Base-by-base conservation (phyloP, 1,140 invertebrate genomes). In the Drosophila simulans region DNA sequence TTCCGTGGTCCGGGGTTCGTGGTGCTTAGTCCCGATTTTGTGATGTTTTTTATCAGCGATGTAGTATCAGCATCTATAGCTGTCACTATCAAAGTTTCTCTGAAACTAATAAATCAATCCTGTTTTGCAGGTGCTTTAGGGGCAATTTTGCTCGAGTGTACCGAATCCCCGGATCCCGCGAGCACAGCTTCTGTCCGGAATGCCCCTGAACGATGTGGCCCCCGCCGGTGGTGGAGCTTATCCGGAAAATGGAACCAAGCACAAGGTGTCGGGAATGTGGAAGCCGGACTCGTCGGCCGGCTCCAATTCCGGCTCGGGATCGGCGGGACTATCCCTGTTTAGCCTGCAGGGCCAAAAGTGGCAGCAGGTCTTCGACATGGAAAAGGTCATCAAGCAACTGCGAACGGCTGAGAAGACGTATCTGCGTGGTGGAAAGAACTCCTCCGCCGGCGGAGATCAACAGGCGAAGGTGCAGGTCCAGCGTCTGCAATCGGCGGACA, bases 371-470 rank as follows among this genome's bases (percentile, higher is more conserved):
- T 91, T 91, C 4, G 90, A 91, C 56, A 43, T 91, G 59, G 90
- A 91, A 15, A 91, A 91, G 52, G 64, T 91, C n/a, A 76, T 91
- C 22, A 91, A 91, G 20, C 90, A 91, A 43, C 37, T 91, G 3
- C 86, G 90, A 15, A 70, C 76, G 11, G 86, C 90, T 1, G 90
- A 91, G 40, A 91, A 91, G 45, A 70, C 69, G 2, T 82, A 89
- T 46, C 20, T 85, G n/a, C 81, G 88, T 4, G 89, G 80, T 2
- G 80, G 77, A 0, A 68, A 68, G 22, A 68, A 52, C 48, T 35
- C 58, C 27, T 45, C 45, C 8, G 37, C 37, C 11, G 59, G 54
- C 5, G 59, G 53, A 22, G 59, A 63, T 59, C 42, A 56, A 25
- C 40, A 66, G 58, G 12, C 37, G 11, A 25, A 73, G 25, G 70